Conservation (phyloP, 2,797 vertebrate genomes). For the Tragopan temminckii region DNA sequence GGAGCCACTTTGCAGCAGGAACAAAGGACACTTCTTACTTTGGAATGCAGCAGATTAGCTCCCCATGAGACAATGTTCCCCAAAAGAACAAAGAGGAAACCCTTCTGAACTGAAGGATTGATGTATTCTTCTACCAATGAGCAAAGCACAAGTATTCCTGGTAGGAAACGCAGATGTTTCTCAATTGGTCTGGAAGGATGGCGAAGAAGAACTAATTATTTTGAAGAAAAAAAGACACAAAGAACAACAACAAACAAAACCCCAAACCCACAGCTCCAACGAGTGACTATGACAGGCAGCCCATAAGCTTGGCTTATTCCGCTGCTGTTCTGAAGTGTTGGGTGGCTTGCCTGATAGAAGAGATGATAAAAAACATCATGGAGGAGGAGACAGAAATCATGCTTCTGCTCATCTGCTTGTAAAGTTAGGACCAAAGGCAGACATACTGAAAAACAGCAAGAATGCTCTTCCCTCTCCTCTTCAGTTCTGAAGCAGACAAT, state of each 20-base stretch:
- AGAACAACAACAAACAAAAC: too few relatives aligned
- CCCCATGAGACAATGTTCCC: not conserved
- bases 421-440: not conserved
- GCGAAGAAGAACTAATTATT: not conserved
- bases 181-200: not conserved
- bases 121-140: not conserved
- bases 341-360: not conserved
- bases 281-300: not conserved
- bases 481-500: not conserved
- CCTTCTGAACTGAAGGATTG: not conserved
- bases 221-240: not conserved
- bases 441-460: not conserved
- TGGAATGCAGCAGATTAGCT: not conserved
- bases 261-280: not conserved
- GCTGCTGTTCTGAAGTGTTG: not conserved
- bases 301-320: not conserved
- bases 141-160: not conserved
- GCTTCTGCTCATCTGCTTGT: too few relatives aligned
- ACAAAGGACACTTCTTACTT: not conserved
- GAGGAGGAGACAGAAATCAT: not conserved
- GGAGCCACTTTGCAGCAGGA: not conserved
- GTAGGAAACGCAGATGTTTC: not conserved
- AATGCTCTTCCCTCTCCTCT: not conserved
- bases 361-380: not conserved
- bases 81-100: not conserved